Base-by-base conservation (phyloP, 2,113 vertebrate genomes). In the Sinocyclocheilus grahami region DNA sequence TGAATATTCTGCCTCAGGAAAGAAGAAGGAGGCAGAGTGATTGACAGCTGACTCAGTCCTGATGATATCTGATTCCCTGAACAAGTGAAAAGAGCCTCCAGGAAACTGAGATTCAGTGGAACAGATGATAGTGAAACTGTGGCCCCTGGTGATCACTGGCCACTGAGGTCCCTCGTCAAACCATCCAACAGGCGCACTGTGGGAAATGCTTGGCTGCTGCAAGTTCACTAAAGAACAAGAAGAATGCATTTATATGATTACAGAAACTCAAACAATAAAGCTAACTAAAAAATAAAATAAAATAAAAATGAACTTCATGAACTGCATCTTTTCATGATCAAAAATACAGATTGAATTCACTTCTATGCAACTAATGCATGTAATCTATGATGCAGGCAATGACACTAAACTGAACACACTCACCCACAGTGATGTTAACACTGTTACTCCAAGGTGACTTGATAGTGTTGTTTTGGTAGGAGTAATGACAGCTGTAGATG, bases 121-220 rank as follows among this genome's bases (percentile, higher is more conserved):
- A 81, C 89, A 90, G 79, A 63, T 88, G 76, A 90, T 83, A 39
- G 75, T 82, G 83, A 88, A 88, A 48, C 85, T 77, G 39, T 87
- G 24, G 12, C 89, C 79, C 16, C 18, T 58, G 27, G 27, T 60
- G 51, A 90, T 62, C 77, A 87, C 81, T 87, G 84, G 16, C n/a
- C 74, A 63, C 46, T 51, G 72, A 85, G 39, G 30, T 1, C 42
- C 77, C 30, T 9, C 12, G 3, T 39, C 22, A 33, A 58, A 24
- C 51, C 3, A 1, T 82, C 33, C 74, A 58, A 82, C n/a, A 75
- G 55, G 72, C 69, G 18, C 30, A 58, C 37, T 48, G 65, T 81
- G 39, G 53, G 79, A 48, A 85, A 88, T 87, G 13, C 20, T 84
- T 51, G 87, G 83, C 75, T 85, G 27, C 67, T 18, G 51, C 48